Base-by-base conservation (phyloP, 2,888 invertebrate genomes). In the Phengaris alcon region DNA sequence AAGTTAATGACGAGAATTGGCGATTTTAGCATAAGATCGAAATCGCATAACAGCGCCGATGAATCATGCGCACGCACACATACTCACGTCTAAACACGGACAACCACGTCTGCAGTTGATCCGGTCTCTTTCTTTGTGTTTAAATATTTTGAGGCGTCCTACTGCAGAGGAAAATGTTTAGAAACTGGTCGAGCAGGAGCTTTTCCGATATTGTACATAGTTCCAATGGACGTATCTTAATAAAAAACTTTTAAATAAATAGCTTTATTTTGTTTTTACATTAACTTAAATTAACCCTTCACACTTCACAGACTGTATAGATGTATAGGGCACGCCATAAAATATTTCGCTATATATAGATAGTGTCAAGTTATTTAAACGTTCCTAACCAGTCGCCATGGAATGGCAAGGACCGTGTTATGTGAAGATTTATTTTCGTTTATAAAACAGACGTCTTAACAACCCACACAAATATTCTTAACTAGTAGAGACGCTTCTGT, bases 391-490 rank as follows among this genome's bases (percentile, higher is more conserved):
- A 64, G 64, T 64, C 64, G 64, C 35, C 64, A 64, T 64, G 64
- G 64, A 59, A 59, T 59, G 59, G 48, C 52, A 12, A 59, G n/a
- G 48, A 51, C 52, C 70, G 48, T 70, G 51, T 70, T 72, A 52
- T 54, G 22, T 52, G 52, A 52, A 52, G 35, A 72, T 72, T 72
- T 72, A 72, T 54, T 72, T 72, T 72, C 12, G 70, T 22, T 54
- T 35, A 72, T 52, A 72, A 15, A 52, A 52, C 54, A 35, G 72
- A 52, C 70, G 52, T 13, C 46, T 68, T 68, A 68, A 68, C 52
- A 72, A 54, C 54, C 72, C 72, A 72, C 72, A 35, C 72, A 22
- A 13, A 54, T 72, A 72, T 54, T 44, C 22, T 64, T 35, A 35
- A 64, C 10, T 64, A 35, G 5, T 64, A 64, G 48, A 52, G 4